Evolutionary conservation across 2,113 vertebrate genomes (phyloP).

Genomic region (Chaetorhynchus papuensis): DNA sequence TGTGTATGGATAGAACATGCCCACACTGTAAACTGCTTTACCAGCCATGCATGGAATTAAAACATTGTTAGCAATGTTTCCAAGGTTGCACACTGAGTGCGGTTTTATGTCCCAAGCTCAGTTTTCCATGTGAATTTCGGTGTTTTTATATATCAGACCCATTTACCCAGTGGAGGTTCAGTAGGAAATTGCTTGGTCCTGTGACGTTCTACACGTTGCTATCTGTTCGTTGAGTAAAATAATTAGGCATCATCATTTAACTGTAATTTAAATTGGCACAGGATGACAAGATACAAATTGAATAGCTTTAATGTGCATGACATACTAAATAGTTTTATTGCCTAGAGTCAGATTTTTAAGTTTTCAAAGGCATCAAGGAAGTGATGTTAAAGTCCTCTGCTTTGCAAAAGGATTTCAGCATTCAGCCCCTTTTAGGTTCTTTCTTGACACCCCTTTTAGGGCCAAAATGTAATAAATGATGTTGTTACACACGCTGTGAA

Average conservation of each 20-base stretch:
- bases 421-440: not conserved
- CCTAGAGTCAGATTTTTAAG: not conserved
- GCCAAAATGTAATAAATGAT: not conserved
- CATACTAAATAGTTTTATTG: not conserved
- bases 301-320: not conserved
- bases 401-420: not conserved
- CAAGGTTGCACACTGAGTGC: accelerated
- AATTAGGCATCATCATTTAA: not conserved
- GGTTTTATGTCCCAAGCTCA: not conserved
- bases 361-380: not conserved
- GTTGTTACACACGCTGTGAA: not conserved
- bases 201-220: not conserved
- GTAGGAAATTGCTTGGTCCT: not conserved
- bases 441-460: not conserved
- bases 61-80: not conserved
- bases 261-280: not conserved
- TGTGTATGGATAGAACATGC: not conserved
- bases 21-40: not conserved
- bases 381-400: not conserved
- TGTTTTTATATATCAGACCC: not conserved
- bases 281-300: not conserved
- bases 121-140: not conserved
- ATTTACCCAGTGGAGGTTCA: not conserved
- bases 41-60: not conserved
- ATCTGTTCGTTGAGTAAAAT: not conserved